Evolutionary conservation across 2,888 invertebrate species (phyloP).

Genomic region (Eupithecia exiguata): DNA sequence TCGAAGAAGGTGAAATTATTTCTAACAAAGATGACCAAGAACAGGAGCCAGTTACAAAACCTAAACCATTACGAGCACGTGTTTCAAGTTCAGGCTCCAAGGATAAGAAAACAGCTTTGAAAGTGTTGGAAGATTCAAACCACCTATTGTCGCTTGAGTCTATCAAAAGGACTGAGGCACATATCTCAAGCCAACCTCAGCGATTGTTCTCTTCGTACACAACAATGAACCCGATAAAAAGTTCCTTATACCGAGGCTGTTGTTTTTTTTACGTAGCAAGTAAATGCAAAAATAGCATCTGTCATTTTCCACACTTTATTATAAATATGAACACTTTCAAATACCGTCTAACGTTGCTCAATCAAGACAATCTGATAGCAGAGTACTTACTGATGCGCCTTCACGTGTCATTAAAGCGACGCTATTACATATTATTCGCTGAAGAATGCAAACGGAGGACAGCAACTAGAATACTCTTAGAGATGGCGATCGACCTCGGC

Average conservation of each 20-base stretch:
- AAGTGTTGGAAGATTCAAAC: conserved; percentile 8
- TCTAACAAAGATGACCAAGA: background rate
- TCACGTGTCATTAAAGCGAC: conserved; percentile 43
- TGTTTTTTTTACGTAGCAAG: conserved; percentile 62
- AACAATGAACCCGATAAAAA: conserved; percentile 38
- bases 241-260: conserved; percentile 53
- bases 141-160: background rate
- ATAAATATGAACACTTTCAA: conserved; percentile 41
- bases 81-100: conserved; percentile 38
- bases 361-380: conserved; percentile 54
- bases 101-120: conserved; percentile 10
- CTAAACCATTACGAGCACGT: background rate
- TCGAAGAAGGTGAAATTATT: background rate
- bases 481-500: conserved; percentile 63
- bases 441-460: conserved; percentile 58
- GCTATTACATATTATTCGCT: conserved; percentile 57
- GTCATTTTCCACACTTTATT: conserved; percentile 55
- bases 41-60: background rate
- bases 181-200: background rate
- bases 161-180: background rate
- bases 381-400: conserved; percentile 60
- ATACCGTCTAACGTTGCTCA: conserved; percentile 42
- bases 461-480: conserved; percentile 58
- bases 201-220: conserved; percentile 17
- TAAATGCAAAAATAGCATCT: conserved; percentile 55